Conservation (phyloP, 30 jellyfish, hydroid and myxozoan species). For the Hydractinia echinata region DNA sequence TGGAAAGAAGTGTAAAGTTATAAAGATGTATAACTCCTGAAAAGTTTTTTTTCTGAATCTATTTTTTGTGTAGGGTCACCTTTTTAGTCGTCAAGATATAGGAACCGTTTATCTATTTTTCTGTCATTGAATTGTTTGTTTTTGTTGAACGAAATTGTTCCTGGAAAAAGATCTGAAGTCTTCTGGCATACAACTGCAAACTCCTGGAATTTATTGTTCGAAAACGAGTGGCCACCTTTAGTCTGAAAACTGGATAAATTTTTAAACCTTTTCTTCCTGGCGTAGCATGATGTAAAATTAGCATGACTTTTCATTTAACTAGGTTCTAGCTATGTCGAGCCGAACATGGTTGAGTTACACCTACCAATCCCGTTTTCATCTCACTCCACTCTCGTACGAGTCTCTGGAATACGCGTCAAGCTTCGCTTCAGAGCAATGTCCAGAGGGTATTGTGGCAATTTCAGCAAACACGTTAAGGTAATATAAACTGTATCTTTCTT, state of each 20-base stretch:
- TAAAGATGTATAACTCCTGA: too few relatives aligned
- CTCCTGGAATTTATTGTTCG: too few relatives aligned
- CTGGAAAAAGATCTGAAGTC: too few relatives aligned
- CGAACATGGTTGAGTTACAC: constrained; percentile 98
- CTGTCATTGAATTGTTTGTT: too few relatives aligned
- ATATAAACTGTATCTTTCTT: not conserved
- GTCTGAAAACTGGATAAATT: not conserved
- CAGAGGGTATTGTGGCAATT: constrained; percentile 98
- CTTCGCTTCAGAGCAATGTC: constrained; percentile 98
- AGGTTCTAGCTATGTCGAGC: constrained; percentile 99
- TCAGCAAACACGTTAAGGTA: constrained; percentile 87
- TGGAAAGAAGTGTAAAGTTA: too few relatives aligned
- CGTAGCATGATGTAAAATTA: not conserved
- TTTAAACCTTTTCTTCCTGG: not conserved
- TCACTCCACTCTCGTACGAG: constrained; percentile 96
- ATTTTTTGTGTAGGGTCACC: too few relatives aligned
- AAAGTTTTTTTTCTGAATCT: too few relatives aligned
- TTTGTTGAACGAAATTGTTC: too few relatives aligned
- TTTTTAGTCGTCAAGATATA: too few relatives aligned
- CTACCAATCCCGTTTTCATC: constrained; percentile 91
- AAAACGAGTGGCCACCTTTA: too few relatives aligned
- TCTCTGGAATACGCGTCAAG: constrained; percentile 95
- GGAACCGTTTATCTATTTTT: too few relatives aligned
- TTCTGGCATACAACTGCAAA: too few relatives aligned
- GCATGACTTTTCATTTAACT: not conserved